Evolutionary conservation across 2,797 vertebrate species (phyloP), one percentile per base, ranked within the genome.

Genomic region (Hoplostethus atlanticus): DNA sequence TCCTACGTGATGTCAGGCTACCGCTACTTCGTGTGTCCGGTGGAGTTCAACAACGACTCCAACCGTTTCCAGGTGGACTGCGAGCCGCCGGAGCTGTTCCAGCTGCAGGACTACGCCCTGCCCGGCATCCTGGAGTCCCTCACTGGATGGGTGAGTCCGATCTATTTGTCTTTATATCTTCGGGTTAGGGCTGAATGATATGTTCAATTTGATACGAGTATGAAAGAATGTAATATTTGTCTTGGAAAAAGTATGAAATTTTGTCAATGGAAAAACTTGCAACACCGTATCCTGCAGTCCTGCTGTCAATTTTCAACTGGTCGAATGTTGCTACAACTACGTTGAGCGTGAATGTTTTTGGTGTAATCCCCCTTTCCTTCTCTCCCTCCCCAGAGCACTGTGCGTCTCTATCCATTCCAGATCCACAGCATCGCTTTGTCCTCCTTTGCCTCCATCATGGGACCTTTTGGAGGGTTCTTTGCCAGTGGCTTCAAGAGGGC

Each of bases 401-500:
- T 99, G 67, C 91, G 93, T 85, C 95, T 99, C 85, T 99, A 96
- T 75, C 98, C 98, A 0, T 99, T 99, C 96, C 98, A 99, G 90
- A 97, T 99, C 88, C 98, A 99, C 95, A 99, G 98, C 92, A 96
- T 99, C 0, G 97, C 97, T 0, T 96, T 99, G 1, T 99, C 98
- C 21, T 93, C 94, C 4, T 99, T 99, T 0, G 97, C 98, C 77
- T 99, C 98, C 13, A 96, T 99, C 67, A 95, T 99, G 0, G 97
- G 98, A 2, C 98, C 98, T 0, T 99, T 99, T 0, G 98, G 98
- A 10, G 98, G 98, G 4, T 99, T 99, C 94, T 99, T 99, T 4
- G 98, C 98, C 66, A 99, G 98, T 1, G 98, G 98, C 63, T 99
- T 99, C 77, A 99, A 99, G 83, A 96, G 98, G 71, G 98, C 98